A percentile compares a stretch with the other conserved stretches of the same genome.
phyloP scores from a whole-genome alignment of 1,140 invertebrate genomes.

The Pararge aegeria region DNA sequence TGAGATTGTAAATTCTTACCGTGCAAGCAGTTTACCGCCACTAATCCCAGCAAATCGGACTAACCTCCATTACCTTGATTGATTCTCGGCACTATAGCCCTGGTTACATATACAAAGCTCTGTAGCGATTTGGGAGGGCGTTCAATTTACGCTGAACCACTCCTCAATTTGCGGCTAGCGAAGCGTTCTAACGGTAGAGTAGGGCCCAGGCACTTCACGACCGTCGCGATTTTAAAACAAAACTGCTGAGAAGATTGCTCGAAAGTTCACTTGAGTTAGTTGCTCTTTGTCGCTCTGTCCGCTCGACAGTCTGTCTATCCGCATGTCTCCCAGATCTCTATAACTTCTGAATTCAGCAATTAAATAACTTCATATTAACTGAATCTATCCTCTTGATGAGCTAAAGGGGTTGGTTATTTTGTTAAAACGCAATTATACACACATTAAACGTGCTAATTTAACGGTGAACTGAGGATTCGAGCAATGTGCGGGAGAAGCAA shows the following conservation, averaged over 20 bases:
- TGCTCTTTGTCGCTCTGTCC: neutral
- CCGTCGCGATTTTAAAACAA: constrained; percentile 1
- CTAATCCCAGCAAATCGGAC: constrained; percentile 62
- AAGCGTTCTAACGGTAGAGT: constrained; percentile 19
- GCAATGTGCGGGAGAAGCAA: no score
- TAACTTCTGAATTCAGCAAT: no score
- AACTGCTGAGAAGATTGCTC: neutral
- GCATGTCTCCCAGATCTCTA: no score
- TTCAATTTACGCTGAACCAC: constrained; percentile 64
- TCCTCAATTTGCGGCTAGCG: constrained; percentile 41
- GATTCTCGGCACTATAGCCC: constrained; percentile 54
- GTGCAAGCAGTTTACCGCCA: constrained; percentile 42
- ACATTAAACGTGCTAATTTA: no score
- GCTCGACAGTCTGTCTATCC: no score
- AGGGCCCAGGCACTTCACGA: neutral
- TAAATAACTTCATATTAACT: no score
- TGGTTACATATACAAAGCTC: constrained; percentile 64
- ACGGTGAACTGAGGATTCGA: no score
- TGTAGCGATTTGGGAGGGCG: constrained; percentile 58
- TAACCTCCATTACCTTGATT: constrained; percentile 69
- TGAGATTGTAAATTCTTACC: constrained; percentile 37
- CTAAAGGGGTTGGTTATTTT: no score
- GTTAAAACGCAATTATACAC: no score
- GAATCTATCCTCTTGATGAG: no score
- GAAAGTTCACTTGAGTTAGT: no score